A percentile compares a stretch with the other conserved stretches of the same genome.
These are phyloP conservation scores for Stictonetta naevosa DNA, from an alignment of 2,113 vertebrate species.

Conservation along the genomic window DNA sequence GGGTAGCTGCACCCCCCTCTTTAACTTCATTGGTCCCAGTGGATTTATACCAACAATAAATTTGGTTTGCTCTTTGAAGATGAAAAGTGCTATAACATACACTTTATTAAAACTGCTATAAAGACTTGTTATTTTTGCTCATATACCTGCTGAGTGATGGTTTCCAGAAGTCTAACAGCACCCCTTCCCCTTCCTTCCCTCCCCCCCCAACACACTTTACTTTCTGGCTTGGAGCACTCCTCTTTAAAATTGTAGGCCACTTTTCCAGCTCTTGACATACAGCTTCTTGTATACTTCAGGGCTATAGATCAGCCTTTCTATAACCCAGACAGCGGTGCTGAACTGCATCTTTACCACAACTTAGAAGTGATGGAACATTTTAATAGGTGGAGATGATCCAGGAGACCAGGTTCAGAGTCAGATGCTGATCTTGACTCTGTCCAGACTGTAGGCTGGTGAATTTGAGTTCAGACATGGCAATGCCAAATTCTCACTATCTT, in stretches of 20 bases:
- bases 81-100: slow-evolving; percentile 26
- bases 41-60: slow-evolving; percentile 27
- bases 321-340: background rate
- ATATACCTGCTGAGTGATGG: slow-evolving; percentile 31
- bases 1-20: background rate
- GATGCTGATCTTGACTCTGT: background rate
- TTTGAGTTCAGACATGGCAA: background rate
- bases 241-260: background rate
- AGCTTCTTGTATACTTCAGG: background rate
- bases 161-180: slow-evolving; percentile 30
- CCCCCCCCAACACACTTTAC: background rate
- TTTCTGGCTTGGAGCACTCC: background rate
- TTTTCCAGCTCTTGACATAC: background rate
- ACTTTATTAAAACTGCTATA: slow-evolving; percentile 49
- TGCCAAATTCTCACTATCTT: background rate
- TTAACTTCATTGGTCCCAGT: slow-evolving; percentile 11
- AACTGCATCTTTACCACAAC: background rate
- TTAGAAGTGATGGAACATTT: background rate
- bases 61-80: slow-evolving; percentile 56
- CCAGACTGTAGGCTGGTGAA: background rate
- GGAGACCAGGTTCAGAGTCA: background rate
- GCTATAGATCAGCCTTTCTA: background rate
- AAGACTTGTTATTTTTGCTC: slow-evolving; percentile 50
- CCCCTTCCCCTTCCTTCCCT: too few relatives aligned
- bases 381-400: background rate